phyloP scores from a whole-genome alignment of 2,888 invertebrate genomes.

The Drosophila affinis region DNA sequence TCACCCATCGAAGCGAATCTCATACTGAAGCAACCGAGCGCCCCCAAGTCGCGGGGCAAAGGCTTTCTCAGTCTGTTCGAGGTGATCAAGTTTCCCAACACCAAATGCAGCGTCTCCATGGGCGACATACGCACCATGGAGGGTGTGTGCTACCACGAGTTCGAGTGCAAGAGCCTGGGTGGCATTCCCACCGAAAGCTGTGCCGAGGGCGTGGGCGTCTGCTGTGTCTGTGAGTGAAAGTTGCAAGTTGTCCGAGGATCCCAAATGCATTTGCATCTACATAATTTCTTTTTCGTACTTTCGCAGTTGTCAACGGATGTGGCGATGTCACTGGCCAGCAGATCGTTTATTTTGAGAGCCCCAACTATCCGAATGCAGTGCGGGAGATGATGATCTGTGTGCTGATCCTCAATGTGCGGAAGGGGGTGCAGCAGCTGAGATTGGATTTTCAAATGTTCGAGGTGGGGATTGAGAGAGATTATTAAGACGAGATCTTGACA shows the following conservation, averaged over 20 bases:
- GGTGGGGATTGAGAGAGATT: conserved; percentile 82
- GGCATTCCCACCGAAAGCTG: conserved; percentile 88
- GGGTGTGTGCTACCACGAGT: conserved; percentile 89
- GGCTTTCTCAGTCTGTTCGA: conserved; percentile 89
- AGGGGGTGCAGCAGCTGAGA: conserved; percentile 87
- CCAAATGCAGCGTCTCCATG: conserved; percentile 84
- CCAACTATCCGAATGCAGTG: conserved; percentile 87
- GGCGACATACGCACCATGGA: conserved; percentile 85
- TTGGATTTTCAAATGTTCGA: conserved; percentile 89
- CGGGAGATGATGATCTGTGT: conserved; percentile 87
- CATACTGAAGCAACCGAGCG: conserved; percentile 65
- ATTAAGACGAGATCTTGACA: neutral
- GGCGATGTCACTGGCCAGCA: conserved; percentile 87
- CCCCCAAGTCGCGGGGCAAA: conserved; percentile 75
- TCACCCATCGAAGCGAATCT: conserved; percentile 77
- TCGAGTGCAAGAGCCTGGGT: conserved; percentile 87
- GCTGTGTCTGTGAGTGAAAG: conserved; percentile 88
- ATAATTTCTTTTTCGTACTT: neutral
- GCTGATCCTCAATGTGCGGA: conserved; percentile 86
- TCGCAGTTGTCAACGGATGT: conserved; percentile 87
- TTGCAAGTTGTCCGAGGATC: neutral
- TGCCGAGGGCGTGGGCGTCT: conserved; percentile 89
- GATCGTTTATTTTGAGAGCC: conserved; percentile 89
- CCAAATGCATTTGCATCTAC: neutral
- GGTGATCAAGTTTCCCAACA: conserved; percentile 88